Percentiles rank a stretch among this genome's conserved stretches.
Evolutionary conservation across 1,140 invertebrate species (phyloP).

Genomic region (Monochamus saltuarius): DNA sequence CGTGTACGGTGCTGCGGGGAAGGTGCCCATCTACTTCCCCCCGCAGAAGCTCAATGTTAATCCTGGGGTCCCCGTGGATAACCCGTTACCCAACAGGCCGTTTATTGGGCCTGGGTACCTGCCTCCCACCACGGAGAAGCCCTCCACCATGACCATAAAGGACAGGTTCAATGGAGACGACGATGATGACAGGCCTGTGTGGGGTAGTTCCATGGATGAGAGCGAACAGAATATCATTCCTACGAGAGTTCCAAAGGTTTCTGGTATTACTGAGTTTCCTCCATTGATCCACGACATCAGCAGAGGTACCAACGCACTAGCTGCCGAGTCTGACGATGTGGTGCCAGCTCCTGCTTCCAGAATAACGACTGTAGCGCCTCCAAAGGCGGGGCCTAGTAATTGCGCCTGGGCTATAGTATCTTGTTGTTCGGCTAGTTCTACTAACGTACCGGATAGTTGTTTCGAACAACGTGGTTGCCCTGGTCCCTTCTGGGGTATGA

Average conservation of each 20-base stretch:
- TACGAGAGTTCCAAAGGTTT: slow-evolving; percentile 32
- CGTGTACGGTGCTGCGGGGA: slow-evolving; percentile 38
- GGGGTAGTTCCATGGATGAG: slow-evolving; percentile 22
- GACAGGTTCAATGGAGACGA: slow-evolving; percentile 28
- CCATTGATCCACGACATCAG: slow-evolving; percentile 29
- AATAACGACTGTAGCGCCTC: slow-evolving; percentile 17
- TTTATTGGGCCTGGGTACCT: slow-evolving; percentile 27
- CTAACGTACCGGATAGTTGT: slow-evolving; percentile 56
- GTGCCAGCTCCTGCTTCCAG: not conserved
- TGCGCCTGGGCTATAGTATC: slow-evolving; percentile 69
- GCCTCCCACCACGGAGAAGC: slow-evolving; percentile 23
- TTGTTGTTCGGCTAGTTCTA: slow-evolving; percentile 58
- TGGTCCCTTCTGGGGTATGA: slow-evolving; percentile 62
- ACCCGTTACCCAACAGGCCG: slow-evolving; percentile 23
- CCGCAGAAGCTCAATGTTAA: slow-evolving; percentile 39
- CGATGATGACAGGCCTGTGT: slow-evolving; percentile 38
- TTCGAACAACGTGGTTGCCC: slow-evolving; percentile 67
- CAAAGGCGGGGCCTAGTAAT: slow-evolving; percentile 35
- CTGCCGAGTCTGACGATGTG: not conserved
- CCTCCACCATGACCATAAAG: slow-evolving; percentile 14
- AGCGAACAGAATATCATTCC: slow-evolving; percentile 3
- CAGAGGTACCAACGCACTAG: not conserved
- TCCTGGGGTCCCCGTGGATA: slow-evolving; percentile 33
- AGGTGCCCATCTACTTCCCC: slow-evolving; percentile 45
- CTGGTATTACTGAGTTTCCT: slow-evolving; percentile 39